Evolutionary conservation across 2,797 vertebrate species (phyloP).

Genomic region (Hippoglossus hippoglossus): DNA sequence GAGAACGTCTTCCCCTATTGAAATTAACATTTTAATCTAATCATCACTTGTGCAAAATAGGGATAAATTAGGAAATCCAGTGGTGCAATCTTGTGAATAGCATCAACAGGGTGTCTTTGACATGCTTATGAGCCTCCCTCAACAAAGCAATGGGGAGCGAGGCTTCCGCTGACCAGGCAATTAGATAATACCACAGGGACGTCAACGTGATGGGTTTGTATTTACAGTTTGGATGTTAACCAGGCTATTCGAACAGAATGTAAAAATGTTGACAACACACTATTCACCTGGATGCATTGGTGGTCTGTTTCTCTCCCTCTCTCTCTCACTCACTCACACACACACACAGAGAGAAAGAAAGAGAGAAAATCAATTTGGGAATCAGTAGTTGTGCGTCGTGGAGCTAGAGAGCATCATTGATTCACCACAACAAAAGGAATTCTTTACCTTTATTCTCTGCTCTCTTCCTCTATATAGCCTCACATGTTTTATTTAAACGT

Average conservation of each 20-base stretch:
- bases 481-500: constrained; percentile 28
- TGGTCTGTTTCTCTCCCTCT: constrained; percentile 16
- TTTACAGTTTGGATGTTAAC: constrained; percentile 32
- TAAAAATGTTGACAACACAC: constrained; percentile 48
- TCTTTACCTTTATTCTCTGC: constrained; percentile 47
- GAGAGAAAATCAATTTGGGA: constrained; percentile 61
- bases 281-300: constrained; percentile 30
- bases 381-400: constrained; percentile 59
- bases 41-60: neutral
- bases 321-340: neutral
- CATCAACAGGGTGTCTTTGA: constrained; percentile 31
- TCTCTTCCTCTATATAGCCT: constrained; percentile 17
- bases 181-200: constrained; percentile 34
- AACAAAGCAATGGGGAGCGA: constrained; percentile 36
- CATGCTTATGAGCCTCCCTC: constrained; percentile 32
- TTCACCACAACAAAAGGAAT: constrained; percentile 68
- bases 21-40: constrained; percentile 6
- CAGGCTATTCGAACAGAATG: constrained; percentile 39
- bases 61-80: neutral
- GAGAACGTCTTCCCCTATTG: neutral
- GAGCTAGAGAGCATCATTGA: constrained; percentile 57
- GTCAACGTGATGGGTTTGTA: constrained; percentile 39
- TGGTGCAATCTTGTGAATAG: neutral
- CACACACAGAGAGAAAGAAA: constrained; percentile 30
- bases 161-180: constrained; percentile 44